phyloP scores from a whole-genome alignment of 64 coral and sea anemone genomes.

The Astreopora myriophthalma region DNA sequence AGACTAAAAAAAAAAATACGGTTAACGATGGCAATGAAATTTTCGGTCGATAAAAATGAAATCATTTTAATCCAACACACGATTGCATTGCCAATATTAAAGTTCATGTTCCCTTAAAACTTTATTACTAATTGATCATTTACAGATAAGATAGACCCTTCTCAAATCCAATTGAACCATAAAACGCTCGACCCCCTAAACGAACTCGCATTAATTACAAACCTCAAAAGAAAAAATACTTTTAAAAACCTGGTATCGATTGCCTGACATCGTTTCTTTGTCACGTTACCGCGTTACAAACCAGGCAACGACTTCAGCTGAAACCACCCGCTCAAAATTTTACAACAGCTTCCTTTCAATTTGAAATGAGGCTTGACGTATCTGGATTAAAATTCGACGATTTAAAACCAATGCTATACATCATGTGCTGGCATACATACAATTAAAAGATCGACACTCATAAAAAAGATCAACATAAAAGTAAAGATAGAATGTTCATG shows the following conservation, averaged over 20 bases:
- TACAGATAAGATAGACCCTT: not conserved
- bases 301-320: not conserved
- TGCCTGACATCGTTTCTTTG: not conserved
- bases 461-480: not conserved
- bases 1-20: not conserved
- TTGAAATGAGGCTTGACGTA: not conserved
- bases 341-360: conserved; percentile 8
- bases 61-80: not conserved
- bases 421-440: not conserved
- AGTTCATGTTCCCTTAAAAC: not conserved
- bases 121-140: not conserved
- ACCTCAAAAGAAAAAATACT: not conserved
- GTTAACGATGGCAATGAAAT: not conserved
- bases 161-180: not conserved
- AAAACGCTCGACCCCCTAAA: not conserved
- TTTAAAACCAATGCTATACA: conserved; percentile 11
- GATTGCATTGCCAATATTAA: not conserved
- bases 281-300: not conserved
- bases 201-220: not conserved
- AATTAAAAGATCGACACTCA: not conserved
- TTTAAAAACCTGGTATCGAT: not conserved
- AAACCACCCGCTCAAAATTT: not conserved
- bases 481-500: not conserved
- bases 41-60: not conserved
- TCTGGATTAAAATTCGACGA: not conserved